Conservation (phyloP, 1,140 invertebrate species). For the Saxidomus purpurata region DNA sequence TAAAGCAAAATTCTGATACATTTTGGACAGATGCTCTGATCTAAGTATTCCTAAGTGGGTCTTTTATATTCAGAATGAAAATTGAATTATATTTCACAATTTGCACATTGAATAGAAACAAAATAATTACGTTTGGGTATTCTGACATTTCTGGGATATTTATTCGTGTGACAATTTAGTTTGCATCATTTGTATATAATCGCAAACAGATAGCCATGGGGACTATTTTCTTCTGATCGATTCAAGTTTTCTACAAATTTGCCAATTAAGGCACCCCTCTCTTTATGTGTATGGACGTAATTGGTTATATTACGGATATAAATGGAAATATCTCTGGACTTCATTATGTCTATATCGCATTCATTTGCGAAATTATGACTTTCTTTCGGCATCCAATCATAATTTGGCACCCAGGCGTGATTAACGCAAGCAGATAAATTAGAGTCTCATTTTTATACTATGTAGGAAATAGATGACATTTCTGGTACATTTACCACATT, state of each 20-base stretch:
- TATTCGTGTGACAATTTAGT: not conserved
- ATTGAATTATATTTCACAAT: no score
- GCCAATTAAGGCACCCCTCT: not conserved
- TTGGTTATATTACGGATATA: constrained; percentile 44
- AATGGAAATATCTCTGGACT: constrained; percentile 11
- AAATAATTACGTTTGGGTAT: no score
- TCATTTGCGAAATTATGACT: constrained; percentile 1
- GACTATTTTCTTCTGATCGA: not conserved
- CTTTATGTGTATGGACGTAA: not conserved
- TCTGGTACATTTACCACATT: no score
- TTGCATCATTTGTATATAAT: constrained; percentile 9
- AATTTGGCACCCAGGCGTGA: constrained; percentile 6
- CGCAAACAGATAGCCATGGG: not conserved
- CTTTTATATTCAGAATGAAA: no score
- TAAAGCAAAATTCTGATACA: no score
- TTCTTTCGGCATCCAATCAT: not conserved
- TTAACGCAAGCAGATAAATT: constrained; percentile 1
- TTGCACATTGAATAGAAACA: no score
- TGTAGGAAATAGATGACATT: no score
- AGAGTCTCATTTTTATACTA: no score
- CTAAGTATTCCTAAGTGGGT: no score
- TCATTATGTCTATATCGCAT: constrained; percentile 9
- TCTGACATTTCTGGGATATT: not conserved
- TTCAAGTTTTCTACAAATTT: constrained; percentile 20
- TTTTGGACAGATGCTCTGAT: no score